Evolutionary conservation across 1,140 invertebrate species (phyloP), one percentile per base, ranked within the genome.

Genomic region (Drosophila lini): DNA sequence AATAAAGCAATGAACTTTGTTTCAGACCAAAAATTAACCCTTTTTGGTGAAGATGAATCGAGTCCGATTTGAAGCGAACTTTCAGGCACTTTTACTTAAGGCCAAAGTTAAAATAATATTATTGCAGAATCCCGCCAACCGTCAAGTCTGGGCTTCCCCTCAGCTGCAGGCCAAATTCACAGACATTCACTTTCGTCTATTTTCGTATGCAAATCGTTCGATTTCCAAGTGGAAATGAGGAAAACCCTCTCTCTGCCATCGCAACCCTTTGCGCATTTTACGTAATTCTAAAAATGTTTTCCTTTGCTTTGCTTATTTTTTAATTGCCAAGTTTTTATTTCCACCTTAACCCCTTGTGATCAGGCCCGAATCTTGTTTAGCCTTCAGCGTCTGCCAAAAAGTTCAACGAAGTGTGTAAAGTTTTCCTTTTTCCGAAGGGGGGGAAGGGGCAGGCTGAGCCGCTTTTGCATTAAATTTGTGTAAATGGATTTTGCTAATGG

Each of bases 401-500:
- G 78, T 89, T 88, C 78, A 90, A 76, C 80, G 74, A 89, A 89
- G 85, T 89, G 81, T 81, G 70, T 90, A 90, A 89, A 89, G 81
- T 90, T 89, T 76, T 67, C 53, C 59, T 71, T 60, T 57, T 64
- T 31, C 8, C 25, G 3, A 16, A 16, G 1, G 5, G 42, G 10
- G 19, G 6, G 3, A 36, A 9, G n/a, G 3, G 22, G 10, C 11
- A 7, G 7, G 11, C 7, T 55, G 65, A 81, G 77, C 83, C 70
- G 84, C 80, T 80, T 88, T 81, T 69, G 81, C 85, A 89, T 89
- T 89, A 88, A 89, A 86, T 84, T 84, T 88, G 89, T 91, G 89
- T 91, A 91, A 91, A 88, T 91, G 88, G 88, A 91, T 91, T 88
- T 91, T 88, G 89, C 89, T 91, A 91, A 91, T 91, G 89, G 89